Conservation (phyloP, 2,113 vertebrate genomes). For the Noctilio leporinus region DNA sequence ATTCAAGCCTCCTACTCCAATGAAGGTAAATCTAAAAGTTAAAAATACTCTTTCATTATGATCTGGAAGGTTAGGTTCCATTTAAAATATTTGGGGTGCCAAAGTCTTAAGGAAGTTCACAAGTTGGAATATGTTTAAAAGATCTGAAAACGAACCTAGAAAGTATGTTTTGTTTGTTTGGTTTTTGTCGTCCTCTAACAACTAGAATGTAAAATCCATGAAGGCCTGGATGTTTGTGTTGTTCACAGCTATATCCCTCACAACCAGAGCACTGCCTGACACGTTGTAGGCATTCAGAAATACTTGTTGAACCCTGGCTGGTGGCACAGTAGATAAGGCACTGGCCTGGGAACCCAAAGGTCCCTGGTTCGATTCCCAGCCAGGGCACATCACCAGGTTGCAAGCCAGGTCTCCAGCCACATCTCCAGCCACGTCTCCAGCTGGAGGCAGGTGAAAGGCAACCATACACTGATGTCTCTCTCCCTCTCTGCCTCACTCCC, state of each 20-base stretch:
- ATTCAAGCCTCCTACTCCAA: background rate
- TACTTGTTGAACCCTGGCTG: no score
- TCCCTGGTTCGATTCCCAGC: no score
- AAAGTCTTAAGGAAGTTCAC: background rate
- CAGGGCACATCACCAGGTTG: no score
- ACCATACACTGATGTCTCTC: no score
- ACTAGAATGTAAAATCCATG: background rate
- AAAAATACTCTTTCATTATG: background rate
- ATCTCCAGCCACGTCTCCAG: no score
- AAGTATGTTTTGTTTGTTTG: background rate
- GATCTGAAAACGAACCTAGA: background rate
- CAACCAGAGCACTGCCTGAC: background rate
- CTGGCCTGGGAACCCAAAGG: no score
- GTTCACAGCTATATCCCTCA: background rate
- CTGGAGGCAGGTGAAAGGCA: no score
- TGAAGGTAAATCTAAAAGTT: background rate
- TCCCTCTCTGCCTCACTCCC: no score
- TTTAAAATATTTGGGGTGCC: background rate
- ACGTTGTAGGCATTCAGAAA: background rate
- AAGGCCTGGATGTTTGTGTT: background rate
- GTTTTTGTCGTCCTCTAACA: background rate
- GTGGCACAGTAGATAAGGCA: no score
- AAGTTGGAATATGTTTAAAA: background rate
- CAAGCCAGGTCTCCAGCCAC: no score
- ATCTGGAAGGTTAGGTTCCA: background rate